Base-by-base conservation (phyloP, 2,797 vertebrate genomes). In the Syndactyla subalaris region DNA sequence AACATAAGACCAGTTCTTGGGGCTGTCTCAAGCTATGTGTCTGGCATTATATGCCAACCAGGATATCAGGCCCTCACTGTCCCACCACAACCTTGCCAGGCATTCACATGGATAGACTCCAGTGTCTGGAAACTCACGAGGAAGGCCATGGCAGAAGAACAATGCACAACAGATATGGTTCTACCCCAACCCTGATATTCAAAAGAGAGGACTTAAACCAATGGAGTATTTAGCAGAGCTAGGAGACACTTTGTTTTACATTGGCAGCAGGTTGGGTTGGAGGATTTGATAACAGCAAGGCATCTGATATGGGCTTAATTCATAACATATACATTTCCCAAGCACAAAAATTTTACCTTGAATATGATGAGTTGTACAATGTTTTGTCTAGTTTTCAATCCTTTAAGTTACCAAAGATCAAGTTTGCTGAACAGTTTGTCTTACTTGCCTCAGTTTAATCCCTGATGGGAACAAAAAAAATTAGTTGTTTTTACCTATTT, bases 371-470 rank as follows among this genome's bases (percentile, higher is more conserved):
- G 38, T 29, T 78, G 23, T 62, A 27, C 51, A 41, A 63, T 81
- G 79, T 92, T 96, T 93, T 76, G 39, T 93, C 91, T 89, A 78
- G 46, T 41, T 89, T 85, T 85, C 54, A 85, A 68, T 68, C 62
- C 34, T 65, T 71, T 81, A 91, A 73, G 36, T 76, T 74, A 80
- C 24, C 55, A 55, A 88, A 89, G 81, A 74, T 55, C 62, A 91
- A 79, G 78, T 91, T 23, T 83, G 38, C 34, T 59, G 61, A 78
- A 81, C 58, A 32, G 39, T 45, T 95, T 88, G 32, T 86, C 59
- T 91, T 91, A 63, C 43, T 81, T 51, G 13, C 61, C 16, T 75
- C 39, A 54, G 51, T 48, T 73, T 76, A 87, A 93, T 76, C 39
- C 39, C 32, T 7, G 24, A 68, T 39, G 63, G 65, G 23, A 43